phyloP scores from a whole-genome alignment of 1,140 invertebrate genomes.

The Drosophila rufa region DNA sequence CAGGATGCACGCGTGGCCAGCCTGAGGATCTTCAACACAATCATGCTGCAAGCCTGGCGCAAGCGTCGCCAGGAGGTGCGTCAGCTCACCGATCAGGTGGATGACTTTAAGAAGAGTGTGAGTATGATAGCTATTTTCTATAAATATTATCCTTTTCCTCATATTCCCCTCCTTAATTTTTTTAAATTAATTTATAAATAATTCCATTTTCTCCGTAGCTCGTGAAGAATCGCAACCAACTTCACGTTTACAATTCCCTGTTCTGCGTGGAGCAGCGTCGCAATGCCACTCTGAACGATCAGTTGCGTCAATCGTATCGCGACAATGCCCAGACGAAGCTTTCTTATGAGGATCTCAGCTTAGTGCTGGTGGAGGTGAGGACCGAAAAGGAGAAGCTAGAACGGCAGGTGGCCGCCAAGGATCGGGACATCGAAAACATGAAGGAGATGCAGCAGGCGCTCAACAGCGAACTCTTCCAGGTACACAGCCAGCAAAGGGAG shows the following conservation, averaged over 20 bases:
- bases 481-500: constrained; percentile 40
- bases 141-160: background rate
- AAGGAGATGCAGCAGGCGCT: constrained; percentile 43
- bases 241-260: constrained; percentile 73
- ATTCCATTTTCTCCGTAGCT: constrained; percentile 25
- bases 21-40: constrained; percentile 71
- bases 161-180: background rate
- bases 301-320: constrained; percentile 60
- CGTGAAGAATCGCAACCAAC: constrained; percentile 72
- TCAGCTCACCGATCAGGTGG: constrained; percentile 60
- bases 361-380: constrained; percentile 32
- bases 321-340: constrained; percentile 62
- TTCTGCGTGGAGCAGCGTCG: constrained; percentile 74
- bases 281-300: constrained; percentile 66
- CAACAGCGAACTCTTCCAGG: constrained; percentile 52
- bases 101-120: constrained; percentile 62
- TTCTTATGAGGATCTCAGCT: constrained; percentile 63
- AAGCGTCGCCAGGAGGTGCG: constrained; percentile 66
- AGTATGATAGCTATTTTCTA: constrained; percentile 8
- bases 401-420: constrained; percentile 31
- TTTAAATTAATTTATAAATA: no score
- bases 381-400: constrained; percentile 43
- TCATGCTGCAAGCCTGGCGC: constrained; percentile 78
- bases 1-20: constrained; percentile 69
- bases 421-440: constrained; percentile 51